These are phyloP conservation scores for Ecliptopera silaceata DNA, from an alignment of 2,888 invertebrate species.

Conservation along the genomic window DNA sequence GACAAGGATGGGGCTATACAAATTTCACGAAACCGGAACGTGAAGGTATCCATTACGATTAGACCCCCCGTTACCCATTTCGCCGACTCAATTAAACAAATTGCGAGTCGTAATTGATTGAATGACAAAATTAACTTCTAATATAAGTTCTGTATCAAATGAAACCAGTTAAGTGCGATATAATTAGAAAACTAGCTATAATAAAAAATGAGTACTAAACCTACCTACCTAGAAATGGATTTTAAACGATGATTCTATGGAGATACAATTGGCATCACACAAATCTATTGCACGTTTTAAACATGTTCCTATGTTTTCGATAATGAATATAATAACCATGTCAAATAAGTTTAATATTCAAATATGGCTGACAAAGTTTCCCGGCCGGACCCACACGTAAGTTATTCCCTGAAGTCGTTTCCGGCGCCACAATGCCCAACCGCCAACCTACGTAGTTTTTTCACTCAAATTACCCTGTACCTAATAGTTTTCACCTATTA, in stretches of 20 bases:
- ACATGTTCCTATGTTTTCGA: no score
- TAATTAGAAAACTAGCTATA: background rate
- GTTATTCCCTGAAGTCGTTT: slow-evolving; percentile 29
- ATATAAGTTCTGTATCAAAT: background rate
- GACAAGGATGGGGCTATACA: slow-evolving; percentile 29
- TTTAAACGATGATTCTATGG: no score
- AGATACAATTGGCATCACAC: no score
- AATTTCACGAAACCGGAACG: slow-evolving; percentile 25
- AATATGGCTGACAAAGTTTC: slow-evolving; percentile 38
- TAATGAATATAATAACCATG: background rate
- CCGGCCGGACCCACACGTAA: slow-evolving; percentile 35
- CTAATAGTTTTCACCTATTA: slow-evolving; percentile 83
- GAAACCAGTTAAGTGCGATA: background rate
- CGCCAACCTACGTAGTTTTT: slow-evolving; percentile 61
- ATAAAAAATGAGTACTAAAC: no score
- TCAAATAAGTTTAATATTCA: slow-evolving; percentile 36
- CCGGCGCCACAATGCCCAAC: slow-evolving; percentile 34
- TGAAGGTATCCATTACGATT: slow-evolving; percentile 43
- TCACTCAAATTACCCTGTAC: slow-evolving; percentile 64
- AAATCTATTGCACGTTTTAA: no score
- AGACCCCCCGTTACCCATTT: slow-evolving; percentile 44
- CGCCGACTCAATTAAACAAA: slow-evolving; percentile 46
- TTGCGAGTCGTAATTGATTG: slow-evolving; percentile 36
- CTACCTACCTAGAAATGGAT: no score
- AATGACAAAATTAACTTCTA: slow-evolving; percentile 17